phyloP scores from a whole-genome alignment of 1,140 invertebrate species.

The Antheraea pernyi region DNA sequence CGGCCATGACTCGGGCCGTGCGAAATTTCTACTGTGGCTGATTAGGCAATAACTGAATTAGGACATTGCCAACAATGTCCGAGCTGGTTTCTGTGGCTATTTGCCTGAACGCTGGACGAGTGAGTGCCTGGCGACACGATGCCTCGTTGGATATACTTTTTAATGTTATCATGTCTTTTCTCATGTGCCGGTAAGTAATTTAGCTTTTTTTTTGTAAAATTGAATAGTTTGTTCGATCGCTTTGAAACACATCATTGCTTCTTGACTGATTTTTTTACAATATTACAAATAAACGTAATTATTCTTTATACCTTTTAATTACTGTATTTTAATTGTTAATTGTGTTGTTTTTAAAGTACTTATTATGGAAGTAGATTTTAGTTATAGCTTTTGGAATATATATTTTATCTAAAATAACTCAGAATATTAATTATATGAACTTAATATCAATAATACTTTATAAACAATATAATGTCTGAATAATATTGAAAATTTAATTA shows the following conservation, averaged over 20 bases:
- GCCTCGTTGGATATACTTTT: not conserved
- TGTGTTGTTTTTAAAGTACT: no score
- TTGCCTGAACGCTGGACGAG: slow-evolving; percentile 18
- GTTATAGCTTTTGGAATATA: no score
- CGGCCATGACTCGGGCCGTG: slow-evolving; percentile 41
- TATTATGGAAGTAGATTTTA: no score
- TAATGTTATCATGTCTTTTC: not conserved
- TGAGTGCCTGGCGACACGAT: slow-evolving; percentile 26
- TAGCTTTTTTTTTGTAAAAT: not conserved
- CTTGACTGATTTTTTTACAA: not conserved
- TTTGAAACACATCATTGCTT: not conserved
- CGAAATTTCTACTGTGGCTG: slow-evolving; percentile 53
- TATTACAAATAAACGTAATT: no score
- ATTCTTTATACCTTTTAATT: no score
- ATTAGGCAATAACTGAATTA: slow-evolving; percentile 35
- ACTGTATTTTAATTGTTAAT: no score
- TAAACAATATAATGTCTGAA: no score
- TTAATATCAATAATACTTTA: no score
- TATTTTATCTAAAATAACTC: no score
- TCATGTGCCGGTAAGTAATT: not conserved
- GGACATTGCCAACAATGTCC: slow-evolving; percentile 21
- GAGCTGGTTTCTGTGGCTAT: slow-evolving; percentile 17
- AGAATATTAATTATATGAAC: no score
- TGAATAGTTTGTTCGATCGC: no score
- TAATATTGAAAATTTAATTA: no score